phyloP scores from a whole-genome alignment of 2,113 vertebrate genomes.

The Periophthalmus modestus region DNA sequence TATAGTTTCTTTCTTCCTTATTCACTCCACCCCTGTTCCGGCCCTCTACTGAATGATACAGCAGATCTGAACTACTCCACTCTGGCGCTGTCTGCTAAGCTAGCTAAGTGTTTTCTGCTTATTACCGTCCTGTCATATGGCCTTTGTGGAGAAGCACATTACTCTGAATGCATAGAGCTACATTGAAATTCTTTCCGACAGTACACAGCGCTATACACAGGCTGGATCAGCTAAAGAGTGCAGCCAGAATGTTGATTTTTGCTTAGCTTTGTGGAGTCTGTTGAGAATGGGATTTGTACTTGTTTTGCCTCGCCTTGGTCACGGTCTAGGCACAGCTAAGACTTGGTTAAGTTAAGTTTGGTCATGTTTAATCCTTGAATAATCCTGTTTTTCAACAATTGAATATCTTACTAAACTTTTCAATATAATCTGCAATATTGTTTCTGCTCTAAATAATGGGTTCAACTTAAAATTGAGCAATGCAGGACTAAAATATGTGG shows the following conservation, averaged over 20 bases:
- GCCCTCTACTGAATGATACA: slow-evolving; percentile 60
- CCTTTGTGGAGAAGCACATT: slow-evolving; percentile 53
- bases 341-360: not conserved
- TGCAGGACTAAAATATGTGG: too few relatives aligned
- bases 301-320: slow-evolving; percentile 21
- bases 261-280: slow-evolving; percentile 49
- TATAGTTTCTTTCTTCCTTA: not conserved
- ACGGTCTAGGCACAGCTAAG: not conserved
- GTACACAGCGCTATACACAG: slow-evolving; percentile 28
- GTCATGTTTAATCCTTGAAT: not conserved
- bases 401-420: not conserved
- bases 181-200: slow-evolving; percentile 46
- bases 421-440: too few relatives aligned
- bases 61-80: slow-evolving; percentile 59
- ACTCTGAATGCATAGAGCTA: slow-evolving; percentile 42
- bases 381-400: not conserved
- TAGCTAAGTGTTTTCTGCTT: slow-evolving; percentile 60
- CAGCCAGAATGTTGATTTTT: slow-evolving; percentile 44
- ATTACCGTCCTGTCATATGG: slow-evolving; percentile 63
- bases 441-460: not conserved
- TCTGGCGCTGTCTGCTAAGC: slow-evolving; percentile 31
- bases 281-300: slow-evolving; percentile 63
- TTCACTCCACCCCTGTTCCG: slow-evolving; percentile 32
- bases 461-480: too few relatives aligned
- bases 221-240: slow-evolving; percentile 47